Percentiles rank a stretch among this genome's conserved stretches.
Conservation (phyloP, 1,140 invertebrate species). For the Macrobrachium rosenbergii region DNA sequence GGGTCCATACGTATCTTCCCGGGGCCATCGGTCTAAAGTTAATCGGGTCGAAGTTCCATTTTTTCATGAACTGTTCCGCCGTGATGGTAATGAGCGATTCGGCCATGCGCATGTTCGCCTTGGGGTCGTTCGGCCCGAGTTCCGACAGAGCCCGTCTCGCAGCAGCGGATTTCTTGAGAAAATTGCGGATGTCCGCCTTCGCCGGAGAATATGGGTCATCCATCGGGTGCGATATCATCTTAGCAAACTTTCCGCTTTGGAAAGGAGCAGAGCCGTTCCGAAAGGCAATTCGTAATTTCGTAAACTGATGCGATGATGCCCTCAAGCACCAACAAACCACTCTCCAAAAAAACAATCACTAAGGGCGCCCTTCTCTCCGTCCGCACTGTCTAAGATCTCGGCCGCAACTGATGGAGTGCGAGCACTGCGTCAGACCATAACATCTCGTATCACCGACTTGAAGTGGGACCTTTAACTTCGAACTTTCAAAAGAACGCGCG, state of each 20-base stretch:
- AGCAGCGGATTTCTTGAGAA: conserved; percentile 17
- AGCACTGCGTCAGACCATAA: conserved; percentile 13
- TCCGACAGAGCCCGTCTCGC: conserved; percentile 36
- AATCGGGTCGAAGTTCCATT: conserved; percentile 53
- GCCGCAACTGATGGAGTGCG: not conserved
- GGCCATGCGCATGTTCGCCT: conserved; percentile 52
- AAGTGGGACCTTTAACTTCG: conserved; percentile 38
- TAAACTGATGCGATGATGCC: too few species aligned
- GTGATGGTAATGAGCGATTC: conserved; percentile 36
- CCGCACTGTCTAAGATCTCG: not conserved
- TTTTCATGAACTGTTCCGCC: conserved; percentile 46
- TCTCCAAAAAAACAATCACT: not conserved
- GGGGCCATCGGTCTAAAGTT: conserved; percentile 1
- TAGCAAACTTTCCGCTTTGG: too few species aligned
- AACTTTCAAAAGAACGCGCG: conserved; percentile 40
- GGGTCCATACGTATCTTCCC: conserved; percentile 38
- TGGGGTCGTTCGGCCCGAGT: conserved; percentile 42
- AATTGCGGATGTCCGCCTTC: conserved; percentile 28
- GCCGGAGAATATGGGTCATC: conserved; percentile 15
- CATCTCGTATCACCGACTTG: not conserved
- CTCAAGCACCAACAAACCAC: not conserved
- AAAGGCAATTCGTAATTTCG: not conserved
- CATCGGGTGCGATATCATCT: conserved; percentile 42
- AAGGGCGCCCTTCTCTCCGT: not conserved
- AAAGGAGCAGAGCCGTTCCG: too few species aligned